Conservation (phyloP, 2,797 vertebrate genomes). For the Cryptoprocta ferox region DNA sequence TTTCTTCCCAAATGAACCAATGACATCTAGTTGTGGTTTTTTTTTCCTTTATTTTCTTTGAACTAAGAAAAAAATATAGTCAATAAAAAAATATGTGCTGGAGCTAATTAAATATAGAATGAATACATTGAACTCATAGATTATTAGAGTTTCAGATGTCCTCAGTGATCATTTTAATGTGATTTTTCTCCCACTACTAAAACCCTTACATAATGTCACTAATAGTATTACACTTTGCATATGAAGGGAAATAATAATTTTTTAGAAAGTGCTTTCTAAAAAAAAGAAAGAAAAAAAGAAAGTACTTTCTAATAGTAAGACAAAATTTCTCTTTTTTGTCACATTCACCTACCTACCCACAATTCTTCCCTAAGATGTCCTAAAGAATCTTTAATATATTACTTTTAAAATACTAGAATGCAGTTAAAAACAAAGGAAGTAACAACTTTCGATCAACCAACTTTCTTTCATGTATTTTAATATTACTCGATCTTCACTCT, state of each 20-base stretch:
- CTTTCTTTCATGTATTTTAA: not conserved
- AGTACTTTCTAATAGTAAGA: not conserved
- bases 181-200: not conserved
- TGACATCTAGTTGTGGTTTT: not conserved
- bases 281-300: not conserved
- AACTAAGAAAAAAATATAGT: slow-evolving; percentile 36
- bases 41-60: slow-evolving; percentile 8
- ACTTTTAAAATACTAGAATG: not conserved
- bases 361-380: not conserved
- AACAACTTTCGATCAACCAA: not conserved
- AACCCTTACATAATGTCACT: not conserved
- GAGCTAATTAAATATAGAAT: slow-evolving; percentile 32
- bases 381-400: not conserved
- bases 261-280: not conserved
- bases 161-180: slow-evolving; percentile 22
- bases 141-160: slow-evolving; percentile 9
- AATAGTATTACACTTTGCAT: not conserved
- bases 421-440: not conserved
- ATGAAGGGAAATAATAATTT: not conserved
- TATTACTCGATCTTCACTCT: not conserved
- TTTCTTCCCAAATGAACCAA: slow-evolving; percentile 40
- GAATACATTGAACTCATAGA: not conserved
- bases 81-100: not conserved
- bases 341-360: not conserved
- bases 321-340: not conserved